Conservation (phyloP, 2,797 vertebrate species). For the Diglossa cyanea region DNA sequence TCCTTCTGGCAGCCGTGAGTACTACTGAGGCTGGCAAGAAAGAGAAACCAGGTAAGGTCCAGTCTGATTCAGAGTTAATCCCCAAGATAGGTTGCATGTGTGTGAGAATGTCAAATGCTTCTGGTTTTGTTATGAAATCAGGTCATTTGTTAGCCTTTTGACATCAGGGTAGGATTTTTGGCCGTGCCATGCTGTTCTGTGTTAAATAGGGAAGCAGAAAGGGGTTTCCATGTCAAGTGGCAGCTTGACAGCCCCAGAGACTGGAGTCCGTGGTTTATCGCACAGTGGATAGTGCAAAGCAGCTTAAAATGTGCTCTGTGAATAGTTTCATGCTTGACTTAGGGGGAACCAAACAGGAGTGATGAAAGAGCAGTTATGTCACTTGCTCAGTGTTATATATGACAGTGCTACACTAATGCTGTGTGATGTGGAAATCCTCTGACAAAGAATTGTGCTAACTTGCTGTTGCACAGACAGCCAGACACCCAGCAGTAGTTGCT, state of each 20-base stretch:
- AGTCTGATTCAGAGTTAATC: not conserved
- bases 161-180: not conserved
- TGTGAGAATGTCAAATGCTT: not conserved
- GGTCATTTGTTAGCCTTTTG: not conserved
- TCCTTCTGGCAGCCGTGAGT: slow-evolving; percentile 74
- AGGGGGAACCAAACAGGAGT: not conserved
- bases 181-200: not conserved
- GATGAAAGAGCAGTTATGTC: not conserved
- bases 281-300: not conserved
- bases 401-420: not conserved
- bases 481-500: not conserved
- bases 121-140: not conserved
- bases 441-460: not conserved
- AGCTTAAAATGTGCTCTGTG: not conserved
- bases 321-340: not conserved
- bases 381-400: not conserved
- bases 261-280: not conserved
- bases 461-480: not conserved
- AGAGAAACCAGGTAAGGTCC: slow-evolving; percentile 77
- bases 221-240: not conserved
- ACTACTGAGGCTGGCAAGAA: slow-evolving; percentile 78
- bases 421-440: not conserved
- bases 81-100: not conserved
- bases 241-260: not conserved
- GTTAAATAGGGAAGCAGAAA: not conserved